Evolutionary conservation across 2,797 vertebrate species (phyloP).

Genomic region (Danio aesculapii): DNA sequence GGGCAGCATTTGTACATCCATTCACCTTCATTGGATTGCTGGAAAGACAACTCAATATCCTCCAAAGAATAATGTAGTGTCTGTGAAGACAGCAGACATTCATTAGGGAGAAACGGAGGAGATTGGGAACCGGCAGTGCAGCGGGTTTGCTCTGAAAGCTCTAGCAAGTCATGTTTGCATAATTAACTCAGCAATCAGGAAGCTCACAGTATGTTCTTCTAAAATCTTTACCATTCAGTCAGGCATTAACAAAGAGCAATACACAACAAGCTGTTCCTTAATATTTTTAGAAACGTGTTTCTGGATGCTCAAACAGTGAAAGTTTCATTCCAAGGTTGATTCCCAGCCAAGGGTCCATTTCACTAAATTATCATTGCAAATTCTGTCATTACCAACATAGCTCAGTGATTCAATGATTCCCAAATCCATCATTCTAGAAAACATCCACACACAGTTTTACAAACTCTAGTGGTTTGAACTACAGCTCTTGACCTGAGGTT

Average conservation of each 20-base stretch:
- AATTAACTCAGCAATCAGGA: slow-evolving; percentile 47
- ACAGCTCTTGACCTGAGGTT: no score
- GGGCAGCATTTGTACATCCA: not conserved
- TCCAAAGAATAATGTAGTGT: not conserved
- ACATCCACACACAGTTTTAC: no score
- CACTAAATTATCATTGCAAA: no score
- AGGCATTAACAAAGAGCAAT: slow-evolving; percentile 5
- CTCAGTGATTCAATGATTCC: no score
- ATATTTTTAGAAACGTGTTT: no score
- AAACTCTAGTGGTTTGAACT: no score
- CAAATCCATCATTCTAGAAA: no score
- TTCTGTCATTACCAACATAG: no score
- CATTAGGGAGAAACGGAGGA: not conserved
- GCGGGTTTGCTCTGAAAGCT: slow-evolving; percentile 61
- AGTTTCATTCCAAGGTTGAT: not conserved
- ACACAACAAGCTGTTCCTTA: not conserved
- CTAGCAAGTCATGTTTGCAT: slow-evolving; percentile 44
- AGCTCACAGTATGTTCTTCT: slow-evolving; percentile 13
- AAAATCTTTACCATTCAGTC: slow-evolving; percentile 24
- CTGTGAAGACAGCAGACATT: slow-evolving; percentile 9
- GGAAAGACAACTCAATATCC: slow-evolving; percentile 18
- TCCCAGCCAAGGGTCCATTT: not conserved
- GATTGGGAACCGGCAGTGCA: slow-evolving; percentile 61
- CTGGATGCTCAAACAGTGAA: not conserved
- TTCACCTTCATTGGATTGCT: slow-evolving; percentile 26